Evolutionary conservation across 2,888 invertebrate genomes (phyloP).

Genomic region (Pantelozetes paolii): DNA sequence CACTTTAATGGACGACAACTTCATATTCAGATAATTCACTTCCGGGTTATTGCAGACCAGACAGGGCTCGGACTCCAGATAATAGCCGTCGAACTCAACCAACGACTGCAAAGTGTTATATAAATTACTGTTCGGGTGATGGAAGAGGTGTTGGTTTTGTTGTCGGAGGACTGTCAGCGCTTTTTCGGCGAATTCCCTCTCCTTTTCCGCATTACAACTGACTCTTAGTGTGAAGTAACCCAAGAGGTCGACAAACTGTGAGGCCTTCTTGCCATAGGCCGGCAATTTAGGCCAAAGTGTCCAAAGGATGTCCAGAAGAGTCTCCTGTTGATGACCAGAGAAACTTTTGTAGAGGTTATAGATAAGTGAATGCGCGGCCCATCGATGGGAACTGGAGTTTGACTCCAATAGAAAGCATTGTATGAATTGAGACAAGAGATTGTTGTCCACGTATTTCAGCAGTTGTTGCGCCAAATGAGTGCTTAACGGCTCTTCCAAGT

Average conservation of each 20-base stretch:
- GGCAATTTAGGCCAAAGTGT: slow-evolving; percentile 83
- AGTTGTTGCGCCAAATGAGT: slow-evolving; percentile 58
- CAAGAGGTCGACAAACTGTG: slow-evolving; percentile 92
- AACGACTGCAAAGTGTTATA: slow-evolving; percentile 89
- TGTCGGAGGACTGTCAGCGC: slow-evolving; percentile 77
- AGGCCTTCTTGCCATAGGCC: slow-evolving; percentile 84
- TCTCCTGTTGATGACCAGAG: slow-evolving; percentile 68
- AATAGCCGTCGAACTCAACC: slow-evolving; percentile 92
- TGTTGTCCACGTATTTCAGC: slow-evolving; percentile 55
- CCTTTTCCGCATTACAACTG: slow-evolving; percentile 44
- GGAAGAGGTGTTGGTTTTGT: slow-evolving; percentile 81
- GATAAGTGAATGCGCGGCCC: slow-evolving; percentile 89
- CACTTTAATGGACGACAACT: slow-evolving; percentile 85
- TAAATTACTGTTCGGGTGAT: slow-evolving; percentile 88
- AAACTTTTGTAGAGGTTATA: slow-evolving; percentile 67
- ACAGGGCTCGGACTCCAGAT: slow-evolving; percentile 93
- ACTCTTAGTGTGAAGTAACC: slow-evolving; percentile 82
- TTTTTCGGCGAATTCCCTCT: slow-evolving; percentile 56
- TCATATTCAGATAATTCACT: slow-evolving; percentile 82
- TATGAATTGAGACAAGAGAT: slow-evolving; percentile 69
- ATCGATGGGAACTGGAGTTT: slow-evolving; percentile 83
- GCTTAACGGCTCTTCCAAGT: slow-evolving; percentile 41
- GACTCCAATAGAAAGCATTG: slow-evolving; percentile 87
- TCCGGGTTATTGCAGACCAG: slow-evolving; percentile 97
- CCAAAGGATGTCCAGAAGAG: slow-evolving; percentile 78